Base-by-base conservation (phyloP, 1,140 invertebrate species). In the Heliconius melpomene region DNA sequence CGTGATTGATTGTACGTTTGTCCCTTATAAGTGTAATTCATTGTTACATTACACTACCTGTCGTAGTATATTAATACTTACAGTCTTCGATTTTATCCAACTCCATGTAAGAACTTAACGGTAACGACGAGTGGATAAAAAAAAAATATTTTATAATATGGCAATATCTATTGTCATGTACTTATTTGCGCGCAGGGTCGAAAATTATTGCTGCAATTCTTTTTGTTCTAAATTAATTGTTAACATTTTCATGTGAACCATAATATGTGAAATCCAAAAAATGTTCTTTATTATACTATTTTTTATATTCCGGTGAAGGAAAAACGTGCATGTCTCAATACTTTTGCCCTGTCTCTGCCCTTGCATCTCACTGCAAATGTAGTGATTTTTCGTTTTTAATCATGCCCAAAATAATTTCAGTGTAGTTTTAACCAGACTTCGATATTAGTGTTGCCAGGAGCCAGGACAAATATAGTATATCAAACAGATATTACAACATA, bases 241-340 rank as follows among this genome's bases (percentile, higher is more conserved):
- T 18, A 54, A 54, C 2, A 20, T n/a, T n/a, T 8, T 54, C 20
- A n/a, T 54, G 20, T 54, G 52, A 54, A n/a, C 16, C 20, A 54
- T n/a, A 54, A 54, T n/a, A 2, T n/a, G 5, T n/a, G 52, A 54
- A 54, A 54, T n/a, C 52, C 20, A 54, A n/a, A 54, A 54, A 8
- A 54, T 16, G 3, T 46, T 46, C 13, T 46, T 46, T 46, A 16
- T 46, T 46, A 46, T 46, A 52, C 18, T 52, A 20, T 16, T 52
- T n/a, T 18, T 52, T 52, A 20, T 11, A 60, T 23, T 72, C 36
- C 38, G 71, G 71, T 72, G 71, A 72, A 72, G 40, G 40, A 23
- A 46, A 74, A 16, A 26, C 23, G 23, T 74, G 40, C 72, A 74
- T 74, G 72, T 73, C 26, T 71, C 36, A 32, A 29, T 73, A 73